phyloP scores from a whole-genome alignment of 2,888 invertebrate genomes.

The Cephus sareptanus region DNA sequence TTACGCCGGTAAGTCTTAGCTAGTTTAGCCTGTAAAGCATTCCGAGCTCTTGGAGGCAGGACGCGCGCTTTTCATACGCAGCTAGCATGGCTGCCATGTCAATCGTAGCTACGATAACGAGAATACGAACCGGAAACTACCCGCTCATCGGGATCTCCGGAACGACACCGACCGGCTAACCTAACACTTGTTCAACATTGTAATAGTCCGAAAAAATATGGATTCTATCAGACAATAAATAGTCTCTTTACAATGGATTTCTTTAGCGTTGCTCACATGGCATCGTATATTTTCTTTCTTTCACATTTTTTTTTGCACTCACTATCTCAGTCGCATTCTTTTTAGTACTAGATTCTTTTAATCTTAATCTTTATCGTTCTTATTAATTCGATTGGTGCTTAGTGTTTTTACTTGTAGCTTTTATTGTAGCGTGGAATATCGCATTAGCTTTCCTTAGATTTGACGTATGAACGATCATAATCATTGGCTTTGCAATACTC shows the following conservation, averaged over 20 bases:
- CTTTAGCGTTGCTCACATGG: neutral
- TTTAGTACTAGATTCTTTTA: neutral
- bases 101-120: slow-evolving; percentile 29
- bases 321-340: neutral
- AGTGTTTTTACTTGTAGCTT: neutral
- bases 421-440: neutral
- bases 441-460: neutral
- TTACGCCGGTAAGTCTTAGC: slow-evolving; percentile 80
- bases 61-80: slow-evolving; percentile 60
- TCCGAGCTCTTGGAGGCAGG: slow-evolving; percentile 45
- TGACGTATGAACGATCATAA: neutral
- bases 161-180: neutral
- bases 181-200: neutral
- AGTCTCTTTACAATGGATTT: neutral
- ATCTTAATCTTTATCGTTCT: neutral
- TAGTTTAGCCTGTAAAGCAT: slow-evolving; percentile 23
- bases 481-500: neutral
- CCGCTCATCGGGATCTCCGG: neutral
- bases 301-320: neutral
- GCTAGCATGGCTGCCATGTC: slow-evolving; percentile 58
- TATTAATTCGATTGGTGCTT: neutral
- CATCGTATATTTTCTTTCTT: neutral
- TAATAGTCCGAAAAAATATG: neutral
- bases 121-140: neutral
- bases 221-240: neutral